Base-by-base conservation (phyloP, 2,797 vertebrate genomes). In the Darevskia mixta region DNA sequence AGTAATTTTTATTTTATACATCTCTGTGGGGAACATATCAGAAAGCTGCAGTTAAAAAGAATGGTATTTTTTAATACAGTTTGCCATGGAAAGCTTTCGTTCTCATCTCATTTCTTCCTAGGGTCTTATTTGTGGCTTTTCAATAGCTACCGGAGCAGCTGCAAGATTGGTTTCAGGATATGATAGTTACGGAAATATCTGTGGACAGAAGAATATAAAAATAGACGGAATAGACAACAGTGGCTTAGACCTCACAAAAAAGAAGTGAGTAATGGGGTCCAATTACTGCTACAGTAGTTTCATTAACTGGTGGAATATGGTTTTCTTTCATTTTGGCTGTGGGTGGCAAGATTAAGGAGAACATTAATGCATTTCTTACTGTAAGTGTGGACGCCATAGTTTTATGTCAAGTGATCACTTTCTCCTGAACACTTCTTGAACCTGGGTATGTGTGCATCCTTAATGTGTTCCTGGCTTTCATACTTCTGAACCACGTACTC, bases 101-200 rank as follows among this genome's bases (percentile, higher is more conserved):
- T 89, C 89, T 90, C 71, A 94, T 94, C 91, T 88, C 79, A 94
- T 93, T 88, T 82, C 93, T 43, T 92, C 91, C n/a, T 95, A 99
- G 99, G 98, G 98, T 93, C 97, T 98, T 96, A 98, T 99, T 96
- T 99, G 98, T 96, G 98, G 98, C 94, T 99, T 98, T 97, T 98
- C 98, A 94, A 97, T 99, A 95, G 98, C 96, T 95, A 98, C 98
- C 81, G 99, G 99, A 93, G 99, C 98, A 93, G 98, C 98, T 76
- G 97, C 98, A 67, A 98, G 99, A 94, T 97, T 99, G 79, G 95
- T 99, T 85, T 98, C 97, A 20, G 99, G 99, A 89, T 99, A 99
- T 93, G 99, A 99, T 97, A 99, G 98, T 96, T 99, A 99, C 1
- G 99, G 99, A 93, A 99, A 99, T 97, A 98, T 99, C 76, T 99